phyloP scores from a whole-genome alignment of 1,140 invertebrate genomes.

The Dendrolimus punctatus region DNA sequence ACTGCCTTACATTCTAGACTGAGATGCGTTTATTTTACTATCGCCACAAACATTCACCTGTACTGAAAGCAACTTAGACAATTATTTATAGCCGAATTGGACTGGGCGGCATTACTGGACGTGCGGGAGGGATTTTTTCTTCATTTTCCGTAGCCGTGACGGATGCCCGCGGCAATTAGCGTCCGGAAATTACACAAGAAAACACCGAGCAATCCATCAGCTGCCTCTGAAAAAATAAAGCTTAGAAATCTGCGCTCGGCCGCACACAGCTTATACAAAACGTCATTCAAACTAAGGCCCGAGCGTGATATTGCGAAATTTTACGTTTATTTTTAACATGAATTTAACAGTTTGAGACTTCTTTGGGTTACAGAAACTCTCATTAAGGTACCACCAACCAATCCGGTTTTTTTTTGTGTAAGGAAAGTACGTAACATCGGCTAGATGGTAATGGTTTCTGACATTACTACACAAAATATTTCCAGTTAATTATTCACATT shows the following conservation, averaged over 20 bases:
- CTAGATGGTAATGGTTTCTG: no score
- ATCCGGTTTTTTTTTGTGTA: no score
- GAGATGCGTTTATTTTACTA: no score
- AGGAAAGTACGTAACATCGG: no score
- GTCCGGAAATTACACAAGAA: constrained; percentile 65
- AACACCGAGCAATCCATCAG: constrained; percentile 61
- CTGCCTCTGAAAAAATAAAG: constrained; percentile 56
- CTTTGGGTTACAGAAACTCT: no score
- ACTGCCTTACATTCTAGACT: no score
- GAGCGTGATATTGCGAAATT: constrained; percentile 30
- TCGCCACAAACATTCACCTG: constrained; percentile 5
- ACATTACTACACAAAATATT: no score
- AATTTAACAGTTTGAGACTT: no score
- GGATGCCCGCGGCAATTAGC: constrained; percentile 60
- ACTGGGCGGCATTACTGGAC: constrained; percentile 19
- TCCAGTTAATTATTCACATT: no score
- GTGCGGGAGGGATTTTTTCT: constrained; percentile 11
- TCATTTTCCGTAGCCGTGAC: constrained; percentile 36
- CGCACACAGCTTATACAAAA: constrained; percentile 31
- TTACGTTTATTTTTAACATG: constrained; percentile 3
- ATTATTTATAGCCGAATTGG: constrained; percentile 17
- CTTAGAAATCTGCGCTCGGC: constrained; percentile 48
- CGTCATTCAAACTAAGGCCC: constrained; percentile 31
- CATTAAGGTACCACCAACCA: no score
- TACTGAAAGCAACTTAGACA: constrained; percentile 4